These are phyloP conservation scores for Chaetodon trifasciatus DNA, from an alignment of 2,797 vertebrate species.

Conservation along the genomic window DNA sequence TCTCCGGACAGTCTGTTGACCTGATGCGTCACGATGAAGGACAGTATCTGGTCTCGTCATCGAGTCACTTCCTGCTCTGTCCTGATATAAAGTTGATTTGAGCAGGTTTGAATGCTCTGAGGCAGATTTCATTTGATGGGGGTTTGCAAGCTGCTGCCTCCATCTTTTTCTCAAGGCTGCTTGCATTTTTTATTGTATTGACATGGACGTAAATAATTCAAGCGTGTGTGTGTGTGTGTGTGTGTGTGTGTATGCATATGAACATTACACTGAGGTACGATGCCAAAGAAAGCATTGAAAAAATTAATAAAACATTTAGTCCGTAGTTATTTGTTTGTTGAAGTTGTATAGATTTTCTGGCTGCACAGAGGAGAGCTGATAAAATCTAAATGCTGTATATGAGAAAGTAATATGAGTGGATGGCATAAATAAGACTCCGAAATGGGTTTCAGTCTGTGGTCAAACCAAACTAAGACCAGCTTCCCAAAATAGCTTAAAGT, in stretches of 20 bases:
- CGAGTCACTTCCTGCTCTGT: accelerated
- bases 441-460: constrained; percentile 40
- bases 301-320: background rate
- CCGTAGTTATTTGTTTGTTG: background rate
- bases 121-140: background rate
- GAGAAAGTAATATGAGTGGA: constrained; percentile 4
- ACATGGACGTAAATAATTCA: constrained; percentile 51
- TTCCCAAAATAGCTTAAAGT: constrained; percentile 47
- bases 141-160: background rate
- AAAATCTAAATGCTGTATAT: background rate
- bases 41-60: background rate
- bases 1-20: constrained; percentile 10
- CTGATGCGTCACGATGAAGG: background rate
- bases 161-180: background rate
- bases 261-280: background rate
- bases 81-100: background rate
- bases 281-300: background rate
- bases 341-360: constrained; percentile 9
- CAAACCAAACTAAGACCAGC: constrained; percentile 31
- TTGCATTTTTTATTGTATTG: constrained; percentile 37
- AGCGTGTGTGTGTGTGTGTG: background rate
- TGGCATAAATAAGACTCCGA: constrained; percentile 23
- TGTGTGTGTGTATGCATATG: background rate
- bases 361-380: background rate
- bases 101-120: background rate